Conservation (phyloP, 1,140 invertebrate species). For the Lordiphosa clarofinis region DNA sequence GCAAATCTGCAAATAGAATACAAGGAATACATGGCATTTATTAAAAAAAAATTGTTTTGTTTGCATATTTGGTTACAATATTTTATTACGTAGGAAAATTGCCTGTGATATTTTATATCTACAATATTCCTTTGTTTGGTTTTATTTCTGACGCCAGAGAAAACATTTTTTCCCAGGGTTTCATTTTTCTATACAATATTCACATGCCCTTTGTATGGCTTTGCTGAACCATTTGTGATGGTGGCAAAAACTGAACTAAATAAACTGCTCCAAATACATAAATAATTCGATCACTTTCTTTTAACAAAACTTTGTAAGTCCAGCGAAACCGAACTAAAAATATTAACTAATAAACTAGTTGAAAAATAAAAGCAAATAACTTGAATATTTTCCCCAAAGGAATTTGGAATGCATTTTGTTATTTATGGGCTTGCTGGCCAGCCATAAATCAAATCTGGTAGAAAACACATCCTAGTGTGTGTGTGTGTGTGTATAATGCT, state of each 20-base stretch:
- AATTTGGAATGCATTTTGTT: conserved; percentile 22
- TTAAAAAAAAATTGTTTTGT: conserved; percentile 6
- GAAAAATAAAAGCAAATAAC: no score
- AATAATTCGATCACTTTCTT: no score
- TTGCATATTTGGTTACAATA: conserved; percentile 3
- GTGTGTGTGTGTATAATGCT: conserved; percentile 26
- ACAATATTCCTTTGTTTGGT: conserved; percentile 5
- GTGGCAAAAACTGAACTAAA: no score
- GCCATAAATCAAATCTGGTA: conserved; percentile 48
- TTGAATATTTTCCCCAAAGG: conserved; percentile 1
- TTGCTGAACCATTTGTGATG: no score
- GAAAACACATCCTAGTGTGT: conserved; percentile 16
- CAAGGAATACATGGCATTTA: conserved; percentile 2
- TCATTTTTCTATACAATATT: no score
- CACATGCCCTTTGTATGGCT: no score
- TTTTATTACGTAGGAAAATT: conserved; percentile 3
- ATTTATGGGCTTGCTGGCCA: conserved; percentile 36
- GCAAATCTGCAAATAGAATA: conserved; percentile 6
- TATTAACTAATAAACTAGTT: no score
- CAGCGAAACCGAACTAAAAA: no score
- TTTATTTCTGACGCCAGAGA: neutral
- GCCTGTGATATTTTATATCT: conserved; percentile 10
- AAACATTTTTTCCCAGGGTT: no score
- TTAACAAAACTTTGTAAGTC: no score
- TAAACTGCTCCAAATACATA: no score